Conservation (phyloP, 2,888 invertebrate species). For the Rhimphoctona megacephalus region DNA sequence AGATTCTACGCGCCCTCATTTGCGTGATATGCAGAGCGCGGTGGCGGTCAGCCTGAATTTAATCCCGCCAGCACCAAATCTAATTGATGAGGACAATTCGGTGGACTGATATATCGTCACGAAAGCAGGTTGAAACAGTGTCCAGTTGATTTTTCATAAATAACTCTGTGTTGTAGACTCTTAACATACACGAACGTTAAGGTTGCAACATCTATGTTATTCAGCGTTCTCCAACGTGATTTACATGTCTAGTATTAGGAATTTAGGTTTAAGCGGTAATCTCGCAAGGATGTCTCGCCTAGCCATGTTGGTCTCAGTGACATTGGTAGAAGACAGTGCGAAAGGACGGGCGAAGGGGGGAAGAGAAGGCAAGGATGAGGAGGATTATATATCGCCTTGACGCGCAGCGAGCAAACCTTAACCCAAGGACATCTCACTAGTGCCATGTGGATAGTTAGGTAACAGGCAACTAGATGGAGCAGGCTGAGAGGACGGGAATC, state of each 20-base stretch:
- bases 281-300: slow-evolving; percentile 56
- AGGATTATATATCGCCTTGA: slow-evolving; percentile 65
- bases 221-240: slow-evolving; percentile 23
- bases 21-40: slow-evolving; percentile 2
- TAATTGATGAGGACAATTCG: slow-evolving; percentile 45
- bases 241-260: slow-evolving; percentile 39
- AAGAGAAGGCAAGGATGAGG: slow-evolving; percentile 12
- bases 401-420: slow-evolving; percentile 45
- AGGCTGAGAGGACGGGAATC: slow-evolving; percentile 36
- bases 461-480: slow-evolving; percentile 50
- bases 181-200: background rate
- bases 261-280: slow-evolving; percentile 46
- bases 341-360: slow-evolving; percentile 9
- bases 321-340: slow-evolving; percentile 31
- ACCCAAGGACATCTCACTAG: slow-evolving; percentile 72
- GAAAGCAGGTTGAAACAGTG: background rate
- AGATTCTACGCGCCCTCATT: slow-evolving; percentile 12
- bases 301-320: slow-evolving; percentile 56
- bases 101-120: slow-evolving; percentile 18
- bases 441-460: slow-evolving; percentile 62
- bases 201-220: background rate
- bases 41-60: slow-evolving; percentile 14
- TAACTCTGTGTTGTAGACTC: background rate
- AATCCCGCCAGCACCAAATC: slow-evolving; percentile 26
- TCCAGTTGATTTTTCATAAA: slow-evolving; percentile 6